These are phyloP conservation scores for Oeneis ivallda DNA, from an alignment of 2,888 invertebrate species.

Conservation along the genomic window DNA sequence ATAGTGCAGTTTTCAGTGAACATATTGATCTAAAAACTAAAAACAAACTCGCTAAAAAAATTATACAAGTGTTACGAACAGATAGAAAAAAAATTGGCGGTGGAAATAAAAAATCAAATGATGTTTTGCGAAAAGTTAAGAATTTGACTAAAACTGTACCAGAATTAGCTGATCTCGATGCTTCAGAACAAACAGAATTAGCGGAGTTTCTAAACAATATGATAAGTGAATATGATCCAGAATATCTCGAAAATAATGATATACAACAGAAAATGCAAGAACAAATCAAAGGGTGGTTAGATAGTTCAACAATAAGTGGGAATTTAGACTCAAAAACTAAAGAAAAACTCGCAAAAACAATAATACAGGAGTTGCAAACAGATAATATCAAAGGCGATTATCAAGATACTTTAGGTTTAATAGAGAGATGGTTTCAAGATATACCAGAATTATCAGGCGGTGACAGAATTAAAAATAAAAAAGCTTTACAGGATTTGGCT, in stretches of 20 bases:
- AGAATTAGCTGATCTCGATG: conserved; percentile 15
- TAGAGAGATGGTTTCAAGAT: conserved; percentile 26
- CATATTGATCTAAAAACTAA: conserved; percentile 17
- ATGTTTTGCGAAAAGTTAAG: conserved; percentile 7
- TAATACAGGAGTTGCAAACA: conserved; percentile 18
- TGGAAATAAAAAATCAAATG: background rate
- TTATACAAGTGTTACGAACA: conserved; percentile 19
- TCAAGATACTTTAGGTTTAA: conserved; percentile 9
- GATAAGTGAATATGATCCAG: conserved; percentile 1
- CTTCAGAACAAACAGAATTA: background rate
- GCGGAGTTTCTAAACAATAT: conserved; percentile 5
- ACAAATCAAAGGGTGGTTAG: conserved; percentile 25
- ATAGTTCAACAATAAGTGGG: conserved; percentile 9
- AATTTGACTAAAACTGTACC: conserved; percentile 14
- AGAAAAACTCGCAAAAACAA: conserved; percentile 19
- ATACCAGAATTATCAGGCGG: conserved; percentile 27
- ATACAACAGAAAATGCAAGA: conserved; percentile 7
- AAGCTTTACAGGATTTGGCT: conserved; percentile 12
- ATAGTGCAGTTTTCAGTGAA: conserved; percentile 6
- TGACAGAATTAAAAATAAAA: conserved; percentile 13
- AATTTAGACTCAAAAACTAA: conserved; percentile 16
- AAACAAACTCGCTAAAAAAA: conserved; percentile 20
- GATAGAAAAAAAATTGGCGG: background rate
- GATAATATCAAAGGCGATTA: conserved; percentile 4
- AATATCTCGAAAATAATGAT: conserved; percentile 1